Evolutionary conservation across 2,797 vertebrate genomes (phyloP).

Genomic region (Halcyon chelicuti): DNA sequence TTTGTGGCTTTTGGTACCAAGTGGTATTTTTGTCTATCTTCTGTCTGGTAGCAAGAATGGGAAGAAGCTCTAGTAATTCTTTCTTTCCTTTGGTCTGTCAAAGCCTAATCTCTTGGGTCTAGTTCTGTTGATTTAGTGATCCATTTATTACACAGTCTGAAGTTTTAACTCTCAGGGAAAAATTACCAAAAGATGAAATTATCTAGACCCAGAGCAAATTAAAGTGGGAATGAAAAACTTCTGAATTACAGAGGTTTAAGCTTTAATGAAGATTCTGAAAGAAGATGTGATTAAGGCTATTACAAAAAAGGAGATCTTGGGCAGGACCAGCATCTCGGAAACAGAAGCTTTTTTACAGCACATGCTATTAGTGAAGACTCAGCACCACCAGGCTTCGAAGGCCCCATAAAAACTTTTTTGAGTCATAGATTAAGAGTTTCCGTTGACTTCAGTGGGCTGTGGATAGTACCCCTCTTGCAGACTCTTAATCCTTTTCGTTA

Average conservation of each 20-base stretch:
- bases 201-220: constrained; percentile 2
- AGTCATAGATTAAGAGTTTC: background rate
- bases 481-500: constrained; percentile 16
- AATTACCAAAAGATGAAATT: constrained; percentile 29
- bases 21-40: background rate
- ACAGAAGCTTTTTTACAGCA: background rate
- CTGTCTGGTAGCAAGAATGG: background rate
- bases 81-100: constrained; percentile 17
- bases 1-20: constrained; percentile 10
- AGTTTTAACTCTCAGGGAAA: constrained; percentile 8
- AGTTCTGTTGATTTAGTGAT: constrained; percentile 22
- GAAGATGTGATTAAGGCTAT: background rate
- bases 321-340: background rate
- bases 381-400: background rate
- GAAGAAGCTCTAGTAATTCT: background rate
- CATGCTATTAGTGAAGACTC: background rate
- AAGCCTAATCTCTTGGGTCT: constrained; percentile 14
- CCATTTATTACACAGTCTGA: constrained; percentile 22
- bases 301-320: background rate
- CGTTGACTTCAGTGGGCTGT: background rate
- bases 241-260: background rate
- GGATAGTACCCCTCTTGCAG: background rate
- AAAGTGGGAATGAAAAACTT: constrained; percentile 1
- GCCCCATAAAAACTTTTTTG: background rate
- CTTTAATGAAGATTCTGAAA: constrained; percentile 40